A percentile compares a stretch with the other conserved stretches of the same genome.
Evolutionary conservation across 2,888 invertebrate genomes (phyloP).

Genomic region (Psylliodes chrysocephalus): DNA sequence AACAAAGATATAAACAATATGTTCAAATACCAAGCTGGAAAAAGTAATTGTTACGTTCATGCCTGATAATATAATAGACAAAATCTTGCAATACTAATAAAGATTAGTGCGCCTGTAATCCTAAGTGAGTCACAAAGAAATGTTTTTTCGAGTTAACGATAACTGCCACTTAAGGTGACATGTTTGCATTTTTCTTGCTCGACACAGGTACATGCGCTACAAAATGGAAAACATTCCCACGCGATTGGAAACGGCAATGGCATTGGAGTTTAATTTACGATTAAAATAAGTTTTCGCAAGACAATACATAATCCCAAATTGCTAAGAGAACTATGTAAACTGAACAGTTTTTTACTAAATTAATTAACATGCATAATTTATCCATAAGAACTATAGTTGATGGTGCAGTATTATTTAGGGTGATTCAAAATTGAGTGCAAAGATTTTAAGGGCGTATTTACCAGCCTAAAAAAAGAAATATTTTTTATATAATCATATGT

Average conservation of each 20-base stretch:
- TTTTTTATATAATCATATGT: too few relatives aligned
- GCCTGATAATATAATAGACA: conserved; percentile 11
- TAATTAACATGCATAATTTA: too few relatives aligned
- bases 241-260: conserved; percentile 12
- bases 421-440: too few relatives aligned
- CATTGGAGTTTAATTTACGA: conserved; percentile 16
- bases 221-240: conserved; percentile 18
- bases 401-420: too few relatives aligned
- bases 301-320: conserved; percentile 30
- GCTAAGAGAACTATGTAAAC: conserved; percentile 33
- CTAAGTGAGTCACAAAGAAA: conserved; percentile 17
- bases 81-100: conserved; percentile 9
- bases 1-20: too few relatives aligned
- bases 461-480: too few relatives aligned
- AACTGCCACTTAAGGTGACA: conserved; percentile 20
- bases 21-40: too few relatives aligned
- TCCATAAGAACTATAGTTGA: too few relatives aligned
- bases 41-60: neutral
- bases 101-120: conserved; percentile 4
- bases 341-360: too few relatives aligned
- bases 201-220: conserved; percentile 5
- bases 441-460: too few relatives aligned
- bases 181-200: conserved; percentile 12
- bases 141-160: conserved; percentile 20
- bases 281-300: conserved; percentile 1